Evolutionary conservation across 2,113 vertebrate species (phyloP).

Genomic region (Calypte anna): DNA sequence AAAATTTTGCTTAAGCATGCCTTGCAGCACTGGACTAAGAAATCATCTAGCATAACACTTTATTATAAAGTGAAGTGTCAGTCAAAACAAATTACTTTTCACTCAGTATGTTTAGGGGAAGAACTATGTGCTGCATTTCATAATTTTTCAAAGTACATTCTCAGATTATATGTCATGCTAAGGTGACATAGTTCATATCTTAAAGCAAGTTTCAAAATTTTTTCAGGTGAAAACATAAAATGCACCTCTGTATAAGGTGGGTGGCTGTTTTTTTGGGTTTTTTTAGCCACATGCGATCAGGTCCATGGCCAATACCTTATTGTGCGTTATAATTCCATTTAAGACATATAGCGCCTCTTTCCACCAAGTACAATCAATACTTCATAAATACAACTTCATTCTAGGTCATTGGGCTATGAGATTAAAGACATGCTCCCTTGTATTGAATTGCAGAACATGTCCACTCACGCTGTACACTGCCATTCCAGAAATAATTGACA

Average conservation of each 20-base stretch:
- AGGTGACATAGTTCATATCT: not conserved
- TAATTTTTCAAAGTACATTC: not conserved
- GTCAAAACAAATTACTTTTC: not conserved
- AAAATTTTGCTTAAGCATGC: not conserved
- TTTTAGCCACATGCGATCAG: not conserved
- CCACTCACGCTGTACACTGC: not conserved
- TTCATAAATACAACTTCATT: not conserved
- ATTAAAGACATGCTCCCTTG: not conserved
- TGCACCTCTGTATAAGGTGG: not conserved
- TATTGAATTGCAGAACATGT: not conserved
- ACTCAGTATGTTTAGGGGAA: not conserved
- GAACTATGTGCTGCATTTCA: not conserved
- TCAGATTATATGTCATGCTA: not conserved
- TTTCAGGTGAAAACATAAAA: not conserved
- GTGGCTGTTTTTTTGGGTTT: not conserved
- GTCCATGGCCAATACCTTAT: not conserved
- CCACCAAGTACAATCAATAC: not conserved
- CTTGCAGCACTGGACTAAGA: not conserved
- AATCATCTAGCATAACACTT: not conserved
- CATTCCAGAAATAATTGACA: not conserved
- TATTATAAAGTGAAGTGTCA: not conserved
- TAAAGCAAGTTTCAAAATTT: not conserved
- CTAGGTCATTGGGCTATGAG: not conserved
- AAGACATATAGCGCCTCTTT: not conserved
- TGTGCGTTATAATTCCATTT: not conserved